These are phyloP conservation scores for Xiphydria camelus DNA, from an alignment of 2,888 invertebrate species.

Conservation along the genomic window DNA sequence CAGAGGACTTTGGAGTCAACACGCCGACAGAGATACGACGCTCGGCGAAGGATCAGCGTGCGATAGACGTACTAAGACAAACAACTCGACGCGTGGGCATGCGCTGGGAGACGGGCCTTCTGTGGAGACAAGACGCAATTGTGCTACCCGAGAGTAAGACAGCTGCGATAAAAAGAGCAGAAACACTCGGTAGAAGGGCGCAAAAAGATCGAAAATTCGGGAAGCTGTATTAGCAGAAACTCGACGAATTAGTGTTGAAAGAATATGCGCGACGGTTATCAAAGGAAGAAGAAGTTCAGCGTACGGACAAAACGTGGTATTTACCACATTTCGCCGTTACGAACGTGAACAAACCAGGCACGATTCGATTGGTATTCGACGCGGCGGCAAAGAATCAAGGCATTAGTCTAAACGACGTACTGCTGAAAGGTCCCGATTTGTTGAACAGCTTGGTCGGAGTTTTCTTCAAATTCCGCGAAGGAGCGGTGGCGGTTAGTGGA, in stretches of 20 bases:
- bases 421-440: slow-evolving; percentile 40
- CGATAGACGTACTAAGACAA: too few relatives aligned
- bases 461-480: too few relatives aligned
- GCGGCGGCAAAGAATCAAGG: not conserved
- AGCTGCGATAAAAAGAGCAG: not conserved
- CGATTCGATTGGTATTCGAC: not conserved
- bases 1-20: not conserved
- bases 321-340: slow-evolving; percentile 7
- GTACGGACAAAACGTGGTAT: slow-evolving; percentile 6
- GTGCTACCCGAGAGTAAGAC: slow-evolving; percentile 6
- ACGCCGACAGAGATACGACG: not conserved
- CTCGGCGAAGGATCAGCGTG: too few relatives aligned
- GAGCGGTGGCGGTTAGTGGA: slow-evolving; percentile 35
- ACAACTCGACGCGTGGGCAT: not conserved
- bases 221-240: not conserved
- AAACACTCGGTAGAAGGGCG: not conserved
- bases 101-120: slow-evolving; percentile 10
- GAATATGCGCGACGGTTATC: too few relatives aligned
- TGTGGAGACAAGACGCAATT: slow-evolving; percentile 5
- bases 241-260: too few relatives aligned
- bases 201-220: not conserved
- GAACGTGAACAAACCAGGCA: slow-evolving; percentile 7
- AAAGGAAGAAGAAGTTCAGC: too few relatives aligned
- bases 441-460: slow-evolving; percentile 37
- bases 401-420: too few relatives aligned